These are phyloP conservation scores for Catocala nupta DNA, from an alignment of 2,888 invertebrate genomes.

Conservation along the genomic window DNA sequence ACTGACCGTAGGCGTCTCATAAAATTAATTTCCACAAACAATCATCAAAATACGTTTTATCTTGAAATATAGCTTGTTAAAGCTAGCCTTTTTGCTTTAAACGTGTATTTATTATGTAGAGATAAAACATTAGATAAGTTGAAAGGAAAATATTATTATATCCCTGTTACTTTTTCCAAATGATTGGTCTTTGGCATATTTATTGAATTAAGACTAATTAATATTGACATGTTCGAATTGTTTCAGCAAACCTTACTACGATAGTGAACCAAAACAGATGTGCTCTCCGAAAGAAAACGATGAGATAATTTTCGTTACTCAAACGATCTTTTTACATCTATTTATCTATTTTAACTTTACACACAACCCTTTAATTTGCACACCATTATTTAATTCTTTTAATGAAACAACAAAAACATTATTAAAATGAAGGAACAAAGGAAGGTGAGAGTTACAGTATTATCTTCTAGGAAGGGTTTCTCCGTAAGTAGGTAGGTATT, in stretches of 20 bases:
- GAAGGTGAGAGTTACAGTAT: slow-evolving; percentile 58
- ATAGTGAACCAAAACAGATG: slow-evolving; percentile 61
- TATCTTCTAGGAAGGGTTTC: slow-evolving; percentile 70
- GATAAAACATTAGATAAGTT: slow-evolving; percentile 62
- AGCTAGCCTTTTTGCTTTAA: slow-evolving; percentile 67
- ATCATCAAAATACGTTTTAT: slow-evolving; percentile 76
- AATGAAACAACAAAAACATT: slow-evolving; percentile 70
- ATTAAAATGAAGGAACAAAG: slow-evolving; percentile 61
- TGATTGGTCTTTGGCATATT: slow-evolving; percentile 85
- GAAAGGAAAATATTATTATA: slow-evolving; percentile 78
- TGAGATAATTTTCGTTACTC: slow-evolving; percentile 70
- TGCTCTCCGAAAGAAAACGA: slow-evolving; percentile 58
- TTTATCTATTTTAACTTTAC: slow-evolving; percentile 86
- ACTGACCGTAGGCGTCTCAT: slow-evolving; percentile 60
- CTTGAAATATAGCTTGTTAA: slow-evolving; percentile 71
- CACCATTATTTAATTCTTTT: slow-evolving; percentile 79
- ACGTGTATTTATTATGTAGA: slow-evolving; percentile 44
- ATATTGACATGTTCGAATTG: slow-evolving; percentile 72
- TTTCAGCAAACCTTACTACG: slow-evolving; percentile 59
- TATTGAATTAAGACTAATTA: slow-evolving; percentile 73
- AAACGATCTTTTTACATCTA: slow-evolving; percentile 80
- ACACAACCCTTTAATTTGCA: slow-evolving; percentile 88
- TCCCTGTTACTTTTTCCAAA: slow-evolving; percentile 84
- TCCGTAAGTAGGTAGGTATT: slow-evolving; percentile 63
- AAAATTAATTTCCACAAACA: slow-evolving; percentile 74